A percentile compares a stretch with the other conserved stretches of the same genome.
These are phyloP conservation scores for Pocillopora meandrina DNA, from an alignment of 92 coral and sea anemone species.

Conservation along the genomic window DNA sequence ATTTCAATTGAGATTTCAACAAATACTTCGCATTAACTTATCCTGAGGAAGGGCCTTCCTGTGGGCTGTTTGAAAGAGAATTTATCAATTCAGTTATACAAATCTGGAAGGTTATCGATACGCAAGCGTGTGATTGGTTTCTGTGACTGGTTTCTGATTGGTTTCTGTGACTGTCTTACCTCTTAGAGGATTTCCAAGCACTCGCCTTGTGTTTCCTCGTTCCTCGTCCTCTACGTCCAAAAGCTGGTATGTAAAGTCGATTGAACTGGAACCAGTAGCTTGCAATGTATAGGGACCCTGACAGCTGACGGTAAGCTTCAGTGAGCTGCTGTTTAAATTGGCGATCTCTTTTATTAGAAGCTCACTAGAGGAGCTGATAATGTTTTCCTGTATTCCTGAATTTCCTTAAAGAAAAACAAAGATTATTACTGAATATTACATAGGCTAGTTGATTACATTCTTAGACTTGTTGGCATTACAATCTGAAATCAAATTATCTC, in stretches of 20 bases:
- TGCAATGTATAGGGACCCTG: constrained; percentile 46
- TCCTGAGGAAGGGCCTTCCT: too few species aligned
- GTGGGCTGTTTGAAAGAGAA: too few species aligned
- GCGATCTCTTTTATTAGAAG: constrained; percentile 22
- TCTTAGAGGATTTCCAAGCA: constrained; percentile 69
- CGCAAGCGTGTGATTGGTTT: background rate
- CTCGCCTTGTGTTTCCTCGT: constrained; percentile 28
- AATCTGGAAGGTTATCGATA: too few species aligned
- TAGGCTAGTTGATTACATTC: too few species aligned
- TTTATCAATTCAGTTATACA: too few species aligned
- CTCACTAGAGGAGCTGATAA: background rate
- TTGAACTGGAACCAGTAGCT: constrained; percentile 50
- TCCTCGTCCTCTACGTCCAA: constrained; percentile 33
- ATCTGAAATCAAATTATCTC: too few species aligned
- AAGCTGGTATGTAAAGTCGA: constrained; percentile 56
- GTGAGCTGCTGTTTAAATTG: constrained; percentile 15
- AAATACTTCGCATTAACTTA: too few species aligned
- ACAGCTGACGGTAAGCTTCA: constrained; percentile 31
- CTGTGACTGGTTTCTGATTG: background rate
- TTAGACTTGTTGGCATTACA: too few species aligned
- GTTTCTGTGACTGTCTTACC: constrained; percentile 30
- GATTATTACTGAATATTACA: background rate
- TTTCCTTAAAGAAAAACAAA: constrained; percentile 10
- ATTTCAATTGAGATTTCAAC: too few species aligned
- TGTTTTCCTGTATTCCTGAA: background rate